A percentile compares a stretch with the other conserved stretches of the same genome.
phyloP scores from a whole-genome alignment of 2,888 invertebrate species.

The Scaptomyza flava region DNA sequence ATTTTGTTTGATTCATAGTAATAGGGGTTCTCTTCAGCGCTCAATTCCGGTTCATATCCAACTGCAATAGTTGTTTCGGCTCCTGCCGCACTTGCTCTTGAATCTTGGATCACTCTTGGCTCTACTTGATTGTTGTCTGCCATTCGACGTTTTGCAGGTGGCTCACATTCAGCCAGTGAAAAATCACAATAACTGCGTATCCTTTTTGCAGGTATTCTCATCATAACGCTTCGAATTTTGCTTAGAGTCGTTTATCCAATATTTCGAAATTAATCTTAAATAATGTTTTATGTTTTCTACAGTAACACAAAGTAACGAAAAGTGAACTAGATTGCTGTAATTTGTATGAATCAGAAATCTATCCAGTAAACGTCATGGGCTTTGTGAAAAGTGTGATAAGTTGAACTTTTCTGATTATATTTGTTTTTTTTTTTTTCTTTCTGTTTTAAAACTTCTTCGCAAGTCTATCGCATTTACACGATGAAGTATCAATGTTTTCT shows the following conservation, averaged over 20 bases:
- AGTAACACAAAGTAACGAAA: background rate
- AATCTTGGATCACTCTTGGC: background rate
- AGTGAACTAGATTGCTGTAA: background rate
- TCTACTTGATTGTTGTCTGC: background rate
- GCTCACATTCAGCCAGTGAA: background rate
- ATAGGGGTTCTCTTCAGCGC: conserved; percentile 24
- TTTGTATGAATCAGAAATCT: background rate
- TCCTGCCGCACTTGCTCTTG: background rate
- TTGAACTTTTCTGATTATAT: too few species aligned
- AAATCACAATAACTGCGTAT: rapidly evolving
- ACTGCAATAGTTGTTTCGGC: background rate
- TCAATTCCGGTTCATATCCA: conserved; percentile 28
- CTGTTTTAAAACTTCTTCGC: too few species aligned
- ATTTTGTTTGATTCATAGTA: conserved; percentile 41
- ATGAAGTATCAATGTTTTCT: too few species aligned
- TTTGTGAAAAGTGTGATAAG: too few species aligned
- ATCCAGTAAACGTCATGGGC: too few species aligned
- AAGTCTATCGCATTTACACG: too few species aligned
- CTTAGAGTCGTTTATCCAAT: background rate
- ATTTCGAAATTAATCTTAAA: background rate
- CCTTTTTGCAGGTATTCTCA: background rate
- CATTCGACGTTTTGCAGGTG: background rate
- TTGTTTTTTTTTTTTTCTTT: too few species aligned
- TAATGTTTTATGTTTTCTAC: background rate
- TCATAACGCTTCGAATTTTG: background rate